These are phyloP conservation scores for Coelinius sp. DNA, from an alignment of 2,888 invertebrate genomes.

Conservation along the genomic window DNA sequence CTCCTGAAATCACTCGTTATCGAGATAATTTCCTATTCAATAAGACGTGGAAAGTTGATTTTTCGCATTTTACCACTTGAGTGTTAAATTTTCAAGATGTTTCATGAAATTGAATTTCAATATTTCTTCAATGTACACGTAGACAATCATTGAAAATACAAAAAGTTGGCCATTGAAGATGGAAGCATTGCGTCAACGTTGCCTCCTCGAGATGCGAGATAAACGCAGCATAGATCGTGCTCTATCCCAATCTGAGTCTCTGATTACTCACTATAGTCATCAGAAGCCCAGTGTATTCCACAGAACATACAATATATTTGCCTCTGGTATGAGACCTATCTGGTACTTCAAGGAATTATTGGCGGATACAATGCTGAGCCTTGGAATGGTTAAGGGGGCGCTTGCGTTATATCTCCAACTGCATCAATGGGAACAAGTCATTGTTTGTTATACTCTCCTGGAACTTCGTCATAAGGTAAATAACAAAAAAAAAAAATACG, in stretches of 20 bases:
- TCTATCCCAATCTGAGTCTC: slow-evolving; percentile 87
- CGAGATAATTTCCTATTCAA: not conserved
- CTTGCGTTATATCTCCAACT: slow-evolving; percentile 83
- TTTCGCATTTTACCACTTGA: not conserved
- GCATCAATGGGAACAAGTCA: slow-evolving; percentile 92
- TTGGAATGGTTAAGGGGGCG: slow-evolving; percentile 89
- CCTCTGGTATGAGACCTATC: slow-evolving; percentile 79
- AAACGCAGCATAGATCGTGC: slow-evolving; percentile 90
- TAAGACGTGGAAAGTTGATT: no score
- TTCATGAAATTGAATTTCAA: not conserved
- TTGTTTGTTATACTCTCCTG: slow-evolving; percentile 89
- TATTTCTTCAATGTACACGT: slow-evolving; percentile 32
- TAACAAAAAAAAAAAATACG: not conserved
- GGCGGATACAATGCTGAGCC: slow-evolving; percentile 83
- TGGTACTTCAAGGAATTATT: slow-evolving; percentile 85
- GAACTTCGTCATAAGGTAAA: slow-evolving; percentile 85
- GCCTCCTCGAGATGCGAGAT: slow-evolving; percentile 82
- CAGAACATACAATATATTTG: slow-evolving; percentile 78
- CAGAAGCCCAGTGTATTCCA: slow-evolving; percentile 69
- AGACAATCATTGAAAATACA: slow-evolving; percentile 68
- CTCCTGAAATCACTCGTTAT: no score
- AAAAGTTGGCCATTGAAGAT: slow-evolving; percentile 81
- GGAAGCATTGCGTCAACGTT: slow-evolving; percentile 82
- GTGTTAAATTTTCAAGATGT: not conserved
- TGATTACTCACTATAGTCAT: slow-evolving; percentile 75